phyloP scores from a whole-genome alignment of 30 jellyfish, hydroid and myxozoan species.

The Cassiopea andromeda region DNA sequence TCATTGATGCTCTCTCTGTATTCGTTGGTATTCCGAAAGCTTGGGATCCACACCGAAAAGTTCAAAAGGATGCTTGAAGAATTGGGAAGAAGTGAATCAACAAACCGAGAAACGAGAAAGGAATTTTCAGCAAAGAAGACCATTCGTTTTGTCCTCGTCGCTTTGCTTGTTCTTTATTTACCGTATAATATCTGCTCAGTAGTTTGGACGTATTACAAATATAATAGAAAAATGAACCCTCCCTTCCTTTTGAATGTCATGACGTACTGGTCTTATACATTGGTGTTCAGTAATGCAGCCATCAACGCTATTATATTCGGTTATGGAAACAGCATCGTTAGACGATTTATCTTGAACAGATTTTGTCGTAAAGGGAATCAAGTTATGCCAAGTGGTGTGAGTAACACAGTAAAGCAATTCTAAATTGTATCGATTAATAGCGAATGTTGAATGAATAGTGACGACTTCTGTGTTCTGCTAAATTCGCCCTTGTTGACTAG shows the following conservation, averaged over 20 bases:
- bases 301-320: conserved; percentile 32
- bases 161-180: conserved; percentile 6
- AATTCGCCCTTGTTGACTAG: too few species aligned
- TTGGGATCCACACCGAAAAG: too few species aligned
- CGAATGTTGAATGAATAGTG: too few species aligned
- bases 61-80: too few species aligned
- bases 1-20: conserved; percentile 13
- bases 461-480: too few species aligned
- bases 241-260: background rate
- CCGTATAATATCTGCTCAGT: background rate
- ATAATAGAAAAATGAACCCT: background rate
- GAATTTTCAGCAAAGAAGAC: conserved; percentile 57
- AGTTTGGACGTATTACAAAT: conserved; percentile 19
- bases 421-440: too few species aligned
- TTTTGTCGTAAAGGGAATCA: background rate
- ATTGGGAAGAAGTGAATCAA: too few species aligned
- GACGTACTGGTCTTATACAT: background rate
- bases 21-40: background rate
- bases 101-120: background rate
- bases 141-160: conserved; percentile 35
- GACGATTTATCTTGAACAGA: background rate
- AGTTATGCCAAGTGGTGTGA: background rate
- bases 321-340: conserved; percentile 18
- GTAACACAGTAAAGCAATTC: too few species aligned
- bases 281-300: conserved; percentile 40